Conservation (phyloP, 1,140 invertebrate species). For the Euura lappo region DNA sequence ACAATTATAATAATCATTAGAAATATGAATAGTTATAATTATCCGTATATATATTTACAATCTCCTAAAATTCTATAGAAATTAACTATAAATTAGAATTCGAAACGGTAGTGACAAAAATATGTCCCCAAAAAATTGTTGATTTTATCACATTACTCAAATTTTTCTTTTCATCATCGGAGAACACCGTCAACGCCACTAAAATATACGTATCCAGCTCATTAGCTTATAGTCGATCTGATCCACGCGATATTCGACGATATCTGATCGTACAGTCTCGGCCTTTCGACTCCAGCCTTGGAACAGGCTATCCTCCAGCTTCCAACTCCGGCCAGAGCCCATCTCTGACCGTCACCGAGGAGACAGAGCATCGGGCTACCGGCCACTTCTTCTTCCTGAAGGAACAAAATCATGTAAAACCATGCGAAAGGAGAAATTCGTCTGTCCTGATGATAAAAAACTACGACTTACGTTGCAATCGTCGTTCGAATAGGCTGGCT, state of each 20-base stretch:
- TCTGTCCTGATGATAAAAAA: constrained; percentile 9
- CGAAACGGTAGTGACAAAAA: too few relatives aligned
- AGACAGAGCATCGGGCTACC: constrained; percentile 83
- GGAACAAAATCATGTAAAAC: constrained; percentile 23
- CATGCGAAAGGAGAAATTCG: constrained; percentile 2
- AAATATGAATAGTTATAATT: too few relatives aligned
- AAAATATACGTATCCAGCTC: too few relatives aligned
- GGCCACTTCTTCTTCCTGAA: constrained; percentile 84
- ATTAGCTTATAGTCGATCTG: constrained; percentile 67
- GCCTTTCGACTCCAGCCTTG: constrained; percentile 73
- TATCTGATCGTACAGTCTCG: constrained; percentile 82
- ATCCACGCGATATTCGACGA: constrained; percentile 83
- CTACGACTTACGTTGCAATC: constrained; percentile 76
- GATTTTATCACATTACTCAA: too few relatives aligned
- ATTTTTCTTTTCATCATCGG: too few relatives aligned
- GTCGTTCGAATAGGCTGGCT: constrained; percentile 76
- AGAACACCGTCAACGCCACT: too few relatives aligned
- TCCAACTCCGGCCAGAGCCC: constrained; percentile 77
- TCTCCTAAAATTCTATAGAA: too few relatives aligned
- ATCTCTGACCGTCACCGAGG: constrained; percentile 67
- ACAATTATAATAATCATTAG: too few relatives aligned
- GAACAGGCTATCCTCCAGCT: constrained; percentile 84
- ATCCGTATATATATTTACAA: too few relatives aligned
- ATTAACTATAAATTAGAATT: too few relatives aligned
- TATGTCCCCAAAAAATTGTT: too few relatives aligned